Base-by-base conservation (phyloP, 2,113 vertebrate species). In the Neotoma lepida region DNA sequence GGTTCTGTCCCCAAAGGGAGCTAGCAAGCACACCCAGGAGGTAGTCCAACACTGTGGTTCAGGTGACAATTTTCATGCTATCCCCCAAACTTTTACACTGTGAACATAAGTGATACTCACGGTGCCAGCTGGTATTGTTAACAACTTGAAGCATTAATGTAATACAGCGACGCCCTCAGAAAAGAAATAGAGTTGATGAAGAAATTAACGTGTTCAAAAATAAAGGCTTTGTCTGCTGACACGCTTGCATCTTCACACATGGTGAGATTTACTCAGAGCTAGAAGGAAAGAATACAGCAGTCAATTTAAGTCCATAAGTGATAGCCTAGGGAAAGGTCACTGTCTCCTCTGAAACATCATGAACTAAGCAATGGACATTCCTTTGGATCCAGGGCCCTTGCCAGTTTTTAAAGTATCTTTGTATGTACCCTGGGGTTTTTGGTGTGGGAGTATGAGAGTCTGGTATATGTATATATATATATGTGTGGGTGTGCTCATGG, bases 151-250 rank as follows among this genome's bases (percentile, higher is more conserved):
- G 90, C 90, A 44, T 97, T 90, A 28, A 68, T 95, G 94, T 78
- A 82, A 95, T 66, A 91, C 54, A 97, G 88, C 0, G 97, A 80
- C 94, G 97, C 63, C 97, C 94, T 96, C 84, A 9, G 98, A 94
- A 95, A 96, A 96, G 6, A 95, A 97, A 95, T 15, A 94, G 8
- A 96, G 95, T 93, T 96, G 96, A 93, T 91, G 88, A 92, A 66
- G 97, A 97, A 82, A 95, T 35, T 95, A 93, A 90, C 58, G 20
- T 96, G 95, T 96, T 85, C 94, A 95, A 96, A 97, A 97, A 96
- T 97, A 93, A 97, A 96, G 6, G 90, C 66, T 95, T 96, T 73
- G 63, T 80, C 13, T 92, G 86, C 90, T 97, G 84, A 92, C 90
- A 94, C 73, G 58, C 26, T 95, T 64, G 46, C 49, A 4, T 88